Base-by-base conservation (phyloP, 1,140 invertebrate species). In the Eciton burchellii region DNA sequence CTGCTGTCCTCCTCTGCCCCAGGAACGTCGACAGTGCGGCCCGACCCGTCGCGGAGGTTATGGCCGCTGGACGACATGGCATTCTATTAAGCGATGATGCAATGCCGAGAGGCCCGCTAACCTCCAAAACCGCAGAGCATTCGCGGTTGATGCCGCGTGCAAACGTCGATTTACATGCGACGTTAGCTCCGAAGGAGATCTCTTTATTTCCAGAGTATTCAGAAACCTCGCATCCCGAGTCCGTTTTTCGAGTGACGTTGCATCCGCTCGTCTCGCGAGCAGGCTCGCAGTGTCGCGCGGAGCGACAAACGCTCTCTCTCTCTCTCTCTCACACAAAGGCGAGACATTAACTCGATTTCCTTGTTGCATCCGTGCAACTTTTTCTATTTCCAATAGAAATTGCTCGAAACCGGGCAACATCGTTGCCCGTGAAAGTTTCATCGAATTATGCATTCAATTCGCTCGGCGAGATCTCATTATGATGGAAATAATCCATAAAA, bases 11-110 rank as follows among this genome's bases (percentile, higher is more conserved):
- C 35, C 16, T n/a, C 12, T 85, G 81, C 84, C 77, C 81, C 87
- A 88, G 86, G 83, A 88, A 82, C 84, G 86, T 84, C 72, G 54
- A 83, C 70, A 74, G 84, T 71, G 79, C 83, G 76, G 84, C 83
- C 83, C 74, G 85, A 81, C 74, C 73, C 82, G 76, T 84, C 82
- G 85, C 19, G 74, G 83, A 89, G 88, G 88, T 88, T 90, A 92
- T 89, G 87, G 84, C 88, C 91, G 86, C 88, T 89, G 89, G 88
- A 88, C 87, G 88, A 82, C 83, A 83, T 88, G 87, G 92, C 91
- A 88, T 91, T 91, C 87, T 92, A 90, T 91, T 88, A 90, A 90
- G 84, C 88, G 71, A 85, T 87, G 87, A 89, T 91, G 76, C 87
- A 57, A 81, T 82, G 63, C 41, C 29, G 86, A 77, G 87, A 90